Base-by-base conservation (phyloP, 2,113 vertebrate genomes). In the Chaetops frenatus region DNA sequence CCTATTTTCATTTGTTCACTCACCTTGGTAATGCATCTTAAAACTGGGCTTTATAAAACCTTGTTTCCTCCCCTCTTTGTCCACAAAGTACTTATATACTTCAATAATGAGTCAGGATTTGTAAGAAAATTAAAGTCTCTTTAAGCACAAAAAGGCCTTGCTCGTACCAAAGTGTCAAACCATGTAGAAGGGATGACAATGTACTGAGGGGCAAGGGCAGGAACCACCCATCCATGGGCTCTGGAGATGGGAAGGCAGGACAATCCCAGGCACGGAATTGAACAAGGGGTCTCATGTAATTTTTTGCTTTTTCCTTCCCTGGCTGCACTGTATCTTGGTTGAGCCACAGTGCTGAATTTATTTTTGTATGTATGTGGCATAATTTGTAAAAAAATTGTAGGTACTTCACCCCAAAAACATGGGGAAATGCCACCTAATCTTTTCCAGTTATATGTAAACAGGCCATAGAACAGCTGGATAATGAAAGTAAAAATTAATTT, bases 231-330 rank as follows among this genome's bases (percentile, higher is more conserved):
- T 10, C 12, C 17, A 10, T 24, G 28, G 56, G n/a, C 57, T 58
- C 66, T 72, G 58, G 45, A 54, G 8, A 23, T 7, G 4, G 27
- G 35, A 78, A 74, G 18, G 24, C 47, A 62, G 70, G 16, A 70
- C 25, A 65, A 8, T 15, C 20, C 29, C 11, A 1, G 23, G 22
- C 28, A 40, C 1, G 0, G 21, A 60, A 60, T 21, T 0, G 0
- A 64, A 47, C 14, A 50, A 76, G 21, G 24, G 10, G 5, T 51
- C 20, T 56, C 11, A 23, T 27, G 47, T 86, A 4, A 31, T 3
- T 53, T 67, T 73, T 81, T 50, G 13, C 29, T 29, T 21, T 72
- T 78, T 11, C 27, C 14, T 64, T 82, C 53, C n/a, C 35, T n/a
- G 50, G 18, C 18, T 72, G 35, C 22, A 9, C 12, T 40, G 4